A percentile compares a stretch with the other conserved stretches of the same genome.
phyloP scores from a whole-genome alignment of 2,797 vertebrate species.

The Sardinella longiceps region DNA sequence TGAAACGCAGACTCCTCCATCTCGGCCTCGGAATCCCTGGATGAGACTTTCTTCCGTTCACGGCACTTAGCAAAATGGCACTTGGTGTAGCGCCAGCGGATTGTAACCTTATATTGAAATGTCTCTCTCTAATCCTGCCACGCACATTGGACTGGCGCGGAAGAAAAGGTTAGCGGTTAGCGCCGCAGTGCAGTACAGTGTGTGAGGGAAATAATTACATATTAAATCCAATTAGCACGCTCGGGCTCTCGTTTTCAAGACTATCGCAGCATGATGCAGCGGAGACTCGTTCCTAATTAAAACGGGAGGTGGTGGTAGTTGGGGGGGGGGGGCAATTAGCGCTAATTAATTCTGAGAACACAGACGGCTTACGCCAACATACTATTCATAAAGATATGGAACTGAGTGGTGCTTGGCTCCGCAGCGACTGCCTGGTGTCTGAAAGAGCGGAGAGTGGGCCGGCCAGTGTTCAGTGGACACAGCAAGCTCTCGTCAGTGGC shows the following conservation, averaged over 20 bases:
- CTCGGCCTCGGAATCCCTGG: conserved; percentile 34
- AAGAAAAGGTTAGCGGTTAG: conserved; percentile 72
- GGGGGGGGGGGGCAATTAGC: conserved; percentile 50
- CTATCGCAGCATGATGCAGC: conserved; percentile 50
- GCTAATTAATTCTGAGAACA: conserved; percentile 55
- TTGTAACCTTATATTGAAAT: conserved; percentile 48
- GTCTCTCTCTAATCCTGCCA: conserved; percentile 52
- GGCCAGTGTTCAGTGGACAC: too few species aligned
- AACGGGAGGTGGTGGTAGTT: background rate
- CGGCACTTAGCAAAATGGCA: conserved; percentile 51
- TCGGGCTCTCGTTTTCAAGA: conserved; percentile 55
- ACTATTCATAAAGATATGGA: conserved; percentile 21
- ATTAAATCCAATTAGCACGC: conserved; percentile 61
- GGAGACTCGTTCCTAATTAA: conserved; percentile 61
- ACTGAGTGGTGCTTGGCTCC: background rate
- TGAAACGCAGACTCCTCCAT: background rate
- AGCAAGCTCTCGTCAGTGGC: background rate
- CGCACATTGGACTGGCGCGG: conserved; percentile 70
- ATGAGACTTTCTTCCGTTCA: conserved; percentile 45
- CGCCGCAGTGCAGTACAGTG: conserved; percentile 67
- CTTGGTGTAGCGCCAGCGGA: background rate
- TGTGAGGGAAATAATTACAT: conserved; percentile 67
- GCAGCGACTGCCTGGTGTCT: background rate
- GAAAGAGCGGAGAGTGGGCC: background rate
- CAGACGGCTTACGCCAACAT: conserved; percentile 33